Conservation (phyloP, 2,113 vertebrate species). For the Micronisus gabar region DNA sequence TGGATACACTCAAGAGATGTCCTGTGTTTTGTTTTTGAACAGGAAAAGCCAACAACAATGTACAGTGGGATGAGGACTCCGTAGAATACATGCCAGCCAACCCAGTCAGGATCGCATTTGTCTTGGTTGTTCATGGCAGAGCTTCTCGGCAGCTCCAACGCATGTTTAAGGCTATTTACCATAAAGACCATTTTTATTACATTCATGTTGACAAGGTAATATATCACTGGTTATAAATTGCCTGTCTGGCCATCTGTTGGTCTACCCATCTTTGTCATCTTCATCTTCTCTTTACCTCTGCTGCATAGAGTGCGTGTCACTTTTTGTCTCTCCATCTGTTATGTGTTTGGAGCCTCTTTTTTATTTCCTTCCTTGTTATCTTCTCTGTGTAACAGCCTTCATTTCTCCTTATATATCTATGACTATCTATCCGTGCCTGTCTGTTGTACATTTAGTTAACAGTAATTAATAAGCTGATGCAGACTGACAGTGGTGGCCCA, state of each 20-base stretch:
- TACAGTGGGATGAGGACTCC: constrained; percentile 96
- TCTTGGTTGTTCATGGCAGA: constrained; percentile 93
- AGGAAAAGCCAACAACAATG: constrained; percentile 92
- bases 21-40: constrained; percentile 61
- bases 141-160: constrained; percentile 93
- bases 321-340: background rate
- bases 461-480: background rate
- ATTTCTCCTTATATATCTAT: background rate
- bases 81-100: constrained; percentile 83
- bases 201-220: constrained; percentile 97
- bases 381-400: background rate
- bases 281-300: background rate
- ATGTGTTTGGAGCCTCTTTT: background rate
- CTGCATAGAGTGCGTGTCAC: background rate
- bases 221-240: constrained; percentile 42
- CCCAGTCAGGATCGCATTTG: constrained; percentile 92
- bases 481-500: background rate
- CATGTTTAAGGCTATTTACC: constrained; percentile 99
- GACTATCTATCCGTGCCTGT: background rate
- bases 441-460: background rate
- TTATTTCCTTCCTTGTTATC: background rate
- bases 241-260: background rate
- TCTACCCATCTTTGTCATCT: background rate
- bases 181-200: constrained; percentile 95
- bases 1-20: constrained; percentile 11